These are phyloP conservation scores for Cyprinodon brontotheroides DNA, from an alignment of 2,113 vertebrate species.

Conservation along the genomic window DNA sequence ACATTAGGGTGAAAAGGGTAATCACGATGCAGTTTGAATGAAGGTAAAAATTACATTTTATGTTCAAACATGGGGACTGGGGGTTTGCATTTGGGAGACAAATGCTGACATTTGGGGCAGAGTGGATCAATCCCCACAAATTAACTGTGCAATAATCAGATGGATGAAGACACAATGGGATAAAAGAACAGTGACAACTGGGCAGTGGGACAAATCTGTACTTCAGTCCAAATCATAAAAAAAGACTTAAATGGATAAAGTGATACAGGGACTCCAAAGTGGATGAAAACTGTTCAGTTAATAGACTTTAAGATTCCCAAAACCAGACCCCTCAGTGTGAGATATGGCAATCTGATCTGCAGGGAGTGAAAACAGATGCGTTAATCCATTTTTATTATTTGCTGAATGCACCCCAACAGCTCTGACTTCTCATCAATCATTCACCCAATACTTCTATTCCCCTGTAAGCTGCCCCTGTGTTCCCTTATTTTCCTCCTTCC, in stretches of 20 bases:
- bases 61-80: slow-evolving; percentile 57
- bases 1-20: slow-evolving; percentile 43
- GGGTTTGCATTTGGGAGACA: slow-evolving; percentile 35
- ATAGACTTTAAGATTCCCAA: too few relatives aligned
- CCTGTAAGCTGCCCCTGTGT: too few relatives aligned
- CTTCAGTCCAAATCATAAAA: neutral
- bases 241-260: neutral
- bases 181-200: slow-evolving; percentile 41
- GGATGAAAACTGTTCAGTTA: too few relatives aligned
- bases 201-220: slow-evolving; percentile 13
- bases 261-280: slow-evolving; percentile 40
- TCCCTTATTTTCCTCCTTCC: too few relatives aligned
- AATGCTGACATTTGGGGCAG: too few relatives aligned
- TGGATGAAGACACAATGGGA: slow-evolving; percentile 33
- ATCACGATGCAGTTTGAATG: slow-evolving; percentile 48
- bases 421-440: slow-evolving; percentile 82
- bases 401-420: slow-evolving; percentile 64
- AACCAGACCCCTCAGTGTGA: too few relatives aligned
- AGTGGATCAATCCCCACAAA: slow-evolving; percentile 60
- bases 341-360: too few relatives aligned
- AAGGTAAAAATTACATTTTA: too few relatives aligned
- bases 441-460: slow-evolving; percentile 75
- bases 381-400: slow-evolving; percentile 77
- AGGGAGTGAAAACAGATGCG: too few relatives aligned
- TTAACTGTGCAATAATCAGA: slow-evolving; percentile 45